Evolutionary conservation across 2,797 vertebrate species (phyloP).

Genomic region (Pseudotriccus pelzelni): DNA sequence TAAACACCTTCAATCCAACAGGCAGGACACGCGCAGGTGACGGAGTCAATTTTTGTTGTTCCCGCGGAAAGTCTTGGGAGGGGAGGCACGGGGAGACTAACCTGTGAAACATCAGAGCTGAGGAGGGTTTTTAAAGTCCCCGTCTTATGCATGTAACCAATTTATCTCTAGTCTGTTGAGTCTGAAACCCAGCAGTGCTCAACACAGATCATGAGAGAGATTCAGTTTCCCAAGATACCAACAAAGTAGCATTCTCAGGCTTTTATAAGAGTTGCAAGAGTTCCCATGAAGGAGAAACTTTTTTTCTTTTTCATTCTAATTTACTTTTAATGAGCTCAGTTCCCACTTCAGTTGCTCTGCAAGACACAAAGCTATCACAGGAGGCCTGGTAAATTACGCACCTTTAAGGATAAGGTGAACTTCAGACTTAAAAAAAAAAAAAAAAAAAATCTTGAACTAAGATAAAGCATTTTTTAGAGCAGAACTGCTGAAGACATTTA

Average conservation of each 20-base stretch:
- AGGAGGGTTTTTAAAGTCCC: neutral
- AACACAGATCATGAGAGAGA: neutral
- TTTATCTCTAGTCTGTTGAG: neutral
- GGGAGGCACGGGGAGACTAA: neutral
- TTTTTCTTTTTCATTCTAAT: neutral
- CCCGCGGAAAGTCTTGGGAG: neutral
- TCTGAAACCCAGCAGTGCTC: neutral
- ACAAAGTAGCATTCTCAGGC: neutral
- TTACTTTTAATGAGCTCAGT: slow-evolving; percentile 34
- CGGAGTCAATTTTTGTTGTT: neutral
- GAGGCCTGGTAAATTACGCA: slow-evolving; percentile 15
- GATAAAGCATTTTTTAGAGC: neutral
- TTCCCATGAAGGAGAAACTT: neutral
- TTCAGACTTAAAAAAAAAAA: neutral
- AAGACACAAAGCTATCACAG: slow-evolving; percentile 2
- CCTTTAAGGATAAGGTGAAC: slow-evolving; percentile 40
- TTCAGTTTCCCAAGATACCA: neutral
- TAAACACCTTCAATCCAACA: neutral
- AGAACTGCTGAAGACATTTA: slow-evolving; percentile 17
- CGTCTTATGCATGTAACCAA: rapidly evolving
- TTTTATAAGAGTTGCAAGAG: neutral
- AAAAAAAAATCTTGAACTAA: neutral
- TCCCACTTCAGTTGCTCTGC: neutral
- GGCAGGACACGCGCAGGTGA: neutral
- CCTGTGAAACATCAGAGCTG: neutral